Evolutionary conservation across 2,888 invertebrate genomes (phyloP).

Genomic region (Polydrusus tereticollis): DNA sequence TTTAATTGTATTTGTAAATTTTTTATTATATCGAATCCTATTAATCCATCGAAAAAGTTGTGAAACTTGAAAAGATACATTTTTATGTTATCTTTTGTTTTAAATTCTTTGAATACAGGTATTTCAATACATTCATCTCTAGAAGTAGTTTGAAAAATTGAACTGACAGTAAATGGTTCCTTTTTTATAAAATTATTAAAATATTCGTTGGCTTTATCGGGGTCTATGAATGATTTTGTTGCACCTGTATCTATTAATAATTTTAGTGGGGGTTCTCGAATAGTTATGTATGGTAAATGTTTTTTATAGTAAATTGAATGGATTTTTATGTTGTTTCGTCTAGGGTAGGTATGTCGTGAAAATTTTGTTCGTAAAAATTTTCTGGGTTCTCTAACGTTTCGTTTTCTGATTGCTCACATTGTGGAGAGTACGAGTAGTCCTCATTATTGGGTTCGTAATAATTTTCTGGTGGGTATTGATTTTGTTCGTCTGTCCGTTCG

Average conservation of each 20-base stretch:
- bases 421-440: not conserved
- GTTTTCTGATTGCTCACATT: not conserved
- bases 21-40: conserved; percentile 38
- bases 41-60: conserved; percentile 35
- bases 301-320: conserved; percentile 12
- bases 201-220: conserved; percentile 5
- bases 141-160: conserved; percentile 19
- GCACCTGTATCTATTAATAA: not conserved
- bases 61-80: too few species aligned
- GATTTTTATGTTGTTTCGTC: not conserved
- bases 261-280: not conserved
- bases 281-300: conserved; percentile 6
- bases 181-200: conserved; percentile 15
- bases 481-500: not conserved
- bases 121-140: conserved; percentile 8
- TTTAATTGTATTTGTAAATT: conserved; percentile 15
- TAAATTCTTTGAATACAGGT: conserved; percentile 2
- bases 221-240: conserved; percentile 11
- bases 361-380: not conserved
- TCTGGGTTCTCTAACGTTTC: not conserved
- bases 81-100: not conserved
- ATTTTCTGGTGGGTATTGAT: not conserved
- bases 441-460: not conserved
- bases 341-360: not conserved
- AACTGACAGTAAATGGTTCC: conserved; percentile 15